A percentile compares a stretch with the other conserved stretches of the same genome.
Conservation (phyloP, 2,113 vertebrate genomes). For the Leuciscus idus region DNA sequence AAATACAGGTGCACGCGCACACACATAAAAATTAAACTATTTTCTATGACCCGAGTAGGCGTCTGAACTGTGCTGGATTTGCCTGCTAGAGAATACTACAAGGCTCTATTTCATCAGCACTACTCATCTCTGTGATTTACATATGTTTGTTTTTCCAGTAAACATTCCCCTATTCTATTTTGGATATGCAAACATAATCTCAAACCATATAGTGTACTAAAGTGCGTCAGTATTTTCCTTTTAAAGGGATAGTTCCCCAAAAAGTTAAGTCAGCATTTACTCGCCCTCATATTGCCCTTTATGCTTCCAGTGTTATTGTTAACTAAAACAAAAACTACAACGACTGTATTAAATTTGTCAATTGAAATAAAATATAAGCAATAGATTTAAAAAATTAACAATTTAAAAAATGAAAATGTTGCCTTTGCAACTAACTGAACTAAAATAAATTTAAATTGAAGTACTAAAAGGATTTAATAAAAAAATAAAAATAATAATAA, state of each 20-base stretch:
- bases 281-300: background rate
- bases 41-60: background rate
- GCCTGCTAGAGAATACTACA: conserved; percentile 1
- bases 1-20: background rate
- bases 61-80: background rate
- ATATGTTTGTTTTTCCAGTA: conserved; percentile 24
- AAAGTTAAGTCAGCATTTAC: background rate
- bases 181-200: conserved; percentile 50
- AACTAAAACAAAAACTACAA: background rate
- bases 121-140: background rate
- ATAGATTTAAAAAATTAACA: background rate
- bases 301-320: background rate
- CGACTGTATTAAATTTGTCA: background rate
- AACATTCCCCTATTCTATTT: conserved; percentile 39
- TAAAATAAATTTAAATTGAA: background rate
- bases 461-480: background rate
- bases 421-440: background rate
- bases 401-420: background rate
- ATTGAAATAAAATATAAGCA: background rate
- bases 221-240: background rate
- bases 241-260: background rate
- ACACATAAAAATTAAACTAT: background rate
- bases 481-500: background rate
- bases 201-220: background rate
- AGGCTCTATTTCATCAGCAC: background rate